Percentiles rank a stretch among this genome's conserved stretches.
phyloP scores from a whole-genome alignment of 2,888 invertebrate species.

The Pseudococcus jackbeardsleyi region DNA sequence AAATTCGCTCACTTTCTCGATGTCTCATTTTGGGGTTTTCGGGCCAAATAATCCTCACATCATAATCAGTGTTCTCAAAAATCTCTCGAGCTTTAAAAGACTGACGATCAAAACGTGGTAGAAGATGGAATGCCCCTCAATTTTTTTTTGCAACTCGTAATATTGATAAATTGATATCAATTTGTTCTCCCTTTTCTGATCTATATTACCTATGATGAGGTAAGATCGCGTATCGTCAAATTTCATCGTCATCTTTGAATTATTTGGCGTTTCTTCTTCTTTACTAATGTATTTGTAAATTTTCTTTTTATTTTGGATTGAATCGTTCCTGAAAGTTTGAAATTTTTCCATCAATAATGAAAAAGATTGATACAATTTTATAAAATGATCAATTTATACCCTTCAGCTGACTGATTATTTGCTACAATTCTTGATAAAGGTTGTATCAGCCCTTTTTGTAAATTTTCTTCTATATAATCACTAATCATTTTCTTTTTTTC shows the following conservation, averaged over 20 bases:
- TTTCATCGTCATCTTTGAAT: conserved; percentile 5
- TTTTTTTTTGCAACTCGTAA: too few species aligned
- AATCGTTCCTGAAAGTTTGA: not conserved
- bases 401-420: not conserved
- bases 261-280: not conserved
- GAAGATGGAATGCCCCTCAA: too few species aligned
- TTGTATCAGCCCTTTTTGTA: conserved; percentile 77
- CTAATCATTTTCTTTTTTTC: conserved; percentile 74
- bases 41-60: too few species aligned
- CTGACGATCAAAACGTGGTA: too few species aligned
- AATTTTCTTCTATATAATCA: conserved; percentile 75
- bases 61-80: too few species aligned
- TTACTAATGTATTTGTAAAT: conserved; percentile 3
- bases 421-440: conserved; percentile 73
- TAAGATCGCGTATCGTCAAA: conserved; percentile 8
- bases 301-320: not conserved
- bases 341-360: not conserved
- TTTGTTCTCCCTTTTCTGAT: not conserved
- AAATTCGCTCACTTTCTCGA: too few species aligned
- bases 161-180: too few species aligned
- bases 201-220: conserved; percentile 18
- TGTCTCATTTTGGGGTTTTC: too few species aligned
- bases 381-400: not conserved
- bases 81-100: too few species aligned
- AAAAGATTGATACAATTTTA: not conserved